phyloP scores from a whole-genome alignment of 2,113 vertebrate species.

The Sciurus niger region DNA sequence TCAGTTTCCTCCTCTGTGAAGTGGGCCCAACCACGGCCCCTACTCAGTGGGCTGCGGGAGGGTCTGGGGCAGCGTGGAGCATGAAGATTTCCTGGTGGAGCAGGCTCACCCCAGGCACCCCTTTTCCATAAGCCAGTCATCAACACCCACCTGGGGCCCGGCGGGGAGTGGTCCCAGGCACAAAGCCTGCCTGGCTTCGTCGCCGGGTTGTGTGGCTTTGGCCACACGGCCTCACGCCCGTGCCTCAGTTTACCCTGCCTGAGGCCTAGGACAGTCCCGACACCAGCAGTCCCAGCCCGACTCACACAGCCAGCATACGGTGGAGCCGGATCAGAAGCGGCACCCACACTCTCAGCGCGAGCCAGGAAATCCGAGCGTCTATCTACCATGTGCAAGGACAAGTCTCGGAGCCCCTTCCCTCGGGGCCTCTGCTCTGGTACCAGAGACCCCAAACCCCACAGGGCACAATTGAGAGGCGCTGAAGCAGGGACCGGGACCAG shows the following conservation, averaged over 20 bases:
- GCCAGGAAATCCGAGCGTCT: too few relatives aligned
- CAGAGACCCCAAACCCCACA: not conserved
- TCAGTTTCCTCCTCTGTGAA: not conserved
- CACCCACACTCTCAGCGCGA: too few relatives aligned
- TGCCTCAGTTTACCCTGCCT: not conserved
- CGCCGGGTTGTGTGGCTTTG: too few relatives aligned
- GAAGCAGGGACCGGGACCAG: too few relatives aligned
- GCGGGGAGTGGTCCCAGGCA: not conserved
- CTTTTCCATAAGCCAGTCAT: not conserved
- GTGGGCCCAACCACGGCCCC: not conserved
- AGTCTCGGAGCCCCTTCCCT: too few relatives aligned
- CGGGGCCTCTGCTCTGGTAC: not conserved
- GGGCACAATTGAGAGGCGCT: not conserved
- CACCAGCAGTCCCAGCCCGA: too few relatives aligned
- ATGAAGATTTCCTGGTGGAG: not conserved
- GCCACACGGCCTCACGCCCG: too few relatives aligned
- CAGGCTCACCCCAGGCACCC: too few relatives aligned
- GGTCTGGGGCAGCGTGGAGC: too few relatives aligned
- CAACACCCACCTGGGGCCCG: too few relatives aligned
- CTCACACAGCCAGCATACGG: fast-evolving
- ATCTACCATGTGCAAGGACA: too few relatives aligned
- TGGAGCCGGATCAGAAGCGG: too few relatives aligned
- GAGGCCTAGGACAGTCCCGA: not conserved
- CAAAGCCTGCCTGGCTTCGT: not conserved
- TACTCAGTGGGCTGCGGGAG: fast-evolving